Percentiles rank a stretch among this genome's conserved stretches.
phyloP scores from a whole-genome alignment of 2,797 vertebrate genomes.

The Gobionotothen gibberifrons region DNA sequence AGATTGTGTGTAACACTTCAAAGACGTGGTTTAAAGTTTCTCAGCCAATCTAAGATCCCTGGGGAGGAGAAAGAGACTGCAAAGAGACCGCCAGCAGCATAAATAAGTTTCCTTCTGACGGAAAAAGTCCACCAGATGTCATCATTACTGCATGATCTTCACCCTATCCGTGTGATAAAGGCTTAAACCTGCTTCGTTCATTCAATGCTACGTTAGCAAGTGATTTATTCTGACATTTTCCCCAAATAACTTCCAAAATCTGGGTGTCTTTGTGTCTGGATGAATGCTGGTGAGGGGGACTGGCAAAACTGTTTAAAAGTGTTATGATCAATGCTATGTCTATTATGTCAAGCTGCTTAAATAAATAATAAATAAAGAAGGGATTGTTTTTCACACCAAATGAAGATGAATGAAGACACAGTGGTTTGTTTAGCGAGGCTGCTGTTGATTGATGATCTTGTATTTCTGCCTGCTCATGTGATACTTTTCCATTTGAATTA shows the following conservation, averaged over 20 bases:
- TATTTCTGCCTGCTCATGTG: neutral
- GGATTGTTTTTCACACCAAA: slow-evolving; percentile 21
- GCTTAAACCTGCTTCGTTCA: neutral
- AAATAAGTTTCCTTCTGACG: slow-evolving; percentile 7
- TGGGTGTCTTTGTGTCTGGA: neutral
- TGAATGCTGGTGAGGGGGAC: neutral
- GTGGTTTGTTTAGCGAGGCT: slow-evolving; percentile 5
- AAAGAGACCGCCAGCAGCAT: neutral
- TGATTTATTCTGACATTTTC: neutral
- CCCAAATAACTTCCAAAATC: neutral
- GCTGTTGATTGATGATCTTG: slow-evolving; percentile 11
- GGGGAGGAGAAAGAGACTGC: neutral
- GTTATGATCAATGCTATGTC: slow-evolving; percentile 11
- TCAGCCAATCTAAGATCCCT: slow-evolving; percentile 16
- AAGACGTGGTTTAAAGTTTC: slow-evolving; percentile 19
- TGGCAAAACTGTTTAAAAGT: too few species aligned
- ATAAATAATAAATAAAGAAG: slow-evolving; percentile 13
- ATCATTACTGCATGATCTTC: neutral
- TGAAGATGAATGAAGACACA: slow-evolving; percentile 20
- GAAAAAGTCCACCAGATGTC: slow-evolving; percentile 14
- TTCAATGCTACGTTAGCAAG: neutral
- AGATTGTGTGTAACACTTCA: slow-evolving; percentile 22
- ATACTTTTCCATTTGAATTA: slow-evolving; percentile 22
- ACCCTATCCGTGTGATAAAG: neutral
- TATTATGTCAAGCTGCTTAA: neutral